Percentiles rank a stretch among this genome's conserved stretches.
phyloP scores from a whole-genome alignment of 2,113 vertebrate genomes.

The Vulpes vulpes region DNA sequence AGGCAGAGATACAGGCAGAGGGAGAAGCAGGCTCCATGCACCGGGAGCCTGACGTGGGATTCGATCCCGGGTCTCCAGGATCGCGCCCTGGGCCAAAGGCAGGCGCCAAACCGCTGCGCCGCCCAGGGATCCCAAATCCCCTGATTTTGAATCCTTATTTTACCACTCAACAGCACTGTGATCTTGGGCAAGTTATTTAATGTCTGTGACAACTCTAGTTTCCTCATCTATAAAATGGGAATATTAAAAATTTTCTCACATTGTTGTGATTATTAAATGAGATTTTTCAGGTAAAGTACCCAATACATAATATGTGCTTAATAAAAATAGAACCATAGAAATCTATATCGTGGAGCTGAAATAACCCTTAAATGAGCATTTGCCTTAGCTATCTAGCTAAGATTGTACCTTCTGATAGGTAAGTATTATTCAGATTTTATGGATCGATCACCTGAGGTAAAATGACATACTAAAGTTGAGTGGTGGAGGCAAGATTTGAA shows the following conservation, averaged over 20 bases:
- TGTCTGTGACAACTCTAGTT: constrained; percentile 13
- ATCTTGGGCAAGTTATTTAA: not conserved
- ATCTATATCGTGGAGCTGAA: not conserved
- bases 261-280: not conserved
- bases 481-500: not conserved
- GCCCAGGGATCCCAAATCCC: too few species aligned
- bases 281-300: not conserved
- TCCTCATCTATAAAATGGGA: constrained; percentile 38
- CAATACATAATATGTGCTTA: not conserved
- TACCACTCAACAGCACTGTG: not conserved
- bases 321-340: not conserved
- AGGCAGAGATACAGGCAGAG: too few species aligned
- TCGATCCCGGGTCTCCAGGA: too few species aligned
- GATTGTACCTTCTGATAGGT: not conserved
- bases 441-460: not conserved
- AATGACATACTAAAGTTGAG: not conserved
- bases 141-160: not conserved
- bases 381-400: not conserved
- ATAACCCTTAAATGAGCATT: not conserved
- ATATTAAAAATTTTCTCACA: not conserved
- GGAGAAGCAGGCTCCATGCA: too few species aligned
- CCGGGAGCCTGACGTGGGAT: too few species aligned
- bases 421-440: not conserved
- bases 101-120: too few species aligned
- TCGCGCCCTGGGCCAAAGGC: too few species aligned